Percentiles rank a stretch among this genome's conserved stretches.
phyloP scores from a whole-genome alignment of 2,113 vertebrate species.

The Trichechus manatus region DNA sequence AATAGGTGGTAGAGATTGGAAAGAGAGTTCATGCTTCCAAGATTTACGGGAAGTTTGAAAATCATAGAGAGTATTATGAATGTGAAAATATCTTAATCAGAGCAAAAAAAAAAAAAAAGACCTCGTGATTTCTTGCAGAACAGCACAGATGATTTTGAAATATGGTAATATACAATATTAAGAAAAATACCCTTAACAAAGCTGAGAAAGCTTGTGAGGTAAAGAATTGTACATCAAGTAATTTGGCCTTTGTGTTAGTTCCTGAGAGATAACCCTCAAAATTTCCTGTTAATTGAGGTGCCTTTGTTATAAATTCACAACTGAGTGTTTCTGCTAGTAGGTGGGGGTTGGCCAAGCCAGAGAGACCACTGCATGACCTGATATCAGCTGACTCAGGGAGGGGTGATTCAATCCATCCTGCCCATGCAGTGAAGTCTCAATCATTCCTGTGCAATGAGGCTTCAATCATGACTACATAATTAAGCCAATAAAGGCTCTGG shows the following conservation, averaged over 20 bases:
- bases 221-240: not conserved
- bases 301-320: no score
- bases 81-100: not conserved
- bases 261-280: not conserved
- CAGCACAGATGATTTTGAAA: not conserved
- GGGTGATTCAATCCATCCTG: no score
- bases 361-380: no score
- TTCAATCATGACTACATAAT: no score
- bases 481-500: no score
- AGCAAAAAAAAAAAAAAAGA: not conserved
- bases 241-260: not conserved
- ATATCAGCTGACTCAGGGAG: no score
- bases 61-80: not conserved
- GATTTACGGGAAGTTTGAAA: not conserved
- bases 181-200: not conserved
- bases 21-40: not conserved
- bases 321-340: no score
- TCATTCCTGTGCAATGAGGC: no score
- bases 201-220: not conserved
- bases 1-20: not conserved
- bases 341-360: no score
- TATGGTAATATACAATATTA: not conserved
- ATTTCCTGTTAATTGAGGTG: not conserved
- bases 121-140: not conserved
- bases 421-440: no score